A percentile compares a stretch with the other conserved stretches of the same genome.
Conservation (phyloP, 2,797 vertebrate genomes). For the Notamacropus eugenii region DNA sequence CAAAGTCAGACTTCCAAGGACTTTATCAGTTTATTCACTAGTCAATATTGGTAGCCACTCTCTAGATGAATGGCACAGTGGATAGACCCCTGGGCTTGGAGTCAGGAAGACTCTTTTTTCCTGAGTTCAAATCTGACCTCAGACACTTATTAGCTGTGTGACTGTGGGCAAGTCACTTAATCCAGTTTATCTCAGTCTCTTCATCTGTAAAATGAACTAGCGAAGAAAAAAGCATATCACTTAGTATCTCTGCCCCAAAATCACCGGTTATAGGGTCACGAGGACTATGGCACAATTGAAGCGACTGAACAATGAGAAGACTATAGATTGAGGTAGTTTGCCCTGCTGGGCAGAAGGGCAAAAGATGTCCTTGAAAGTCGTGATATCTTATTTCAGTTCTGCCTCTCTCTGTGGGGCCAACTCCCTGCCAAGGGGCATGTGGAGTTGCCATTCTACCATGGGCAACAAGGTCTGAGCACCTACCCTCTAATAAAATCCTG, state of each 20-base stretch:
- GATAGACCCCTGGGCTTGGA: too few species aligned
- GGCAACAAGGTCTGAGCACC: not conserved
- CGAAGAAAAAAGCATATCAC: too few species aligned
- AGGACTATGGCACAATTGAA: not conserved
- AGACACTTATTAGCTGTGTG: too few species aligned
- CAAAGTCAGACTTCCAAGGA: not conserved
- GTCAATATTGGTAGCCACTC: not conserved
- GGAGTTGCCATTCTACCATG: not conserved
- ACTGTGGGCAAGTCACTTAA: too few species aligned
- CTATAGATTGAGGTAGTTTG: not conserved
- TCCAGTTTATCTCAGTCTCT: too few species aligned
- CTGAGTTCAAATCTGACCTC: too few species aligned
- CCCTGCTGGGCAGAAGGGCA: not conserved
- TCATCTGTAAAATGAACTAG: too few species aligned
- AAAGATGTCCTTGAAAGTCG: not conserved
- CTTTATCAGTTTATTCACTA: not conserved
- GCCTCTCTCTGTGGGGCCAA: not conserved
- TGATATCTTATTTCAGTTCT: not conserved
- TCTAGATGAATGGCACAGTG: not conserved
- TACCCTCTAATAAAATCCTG: not conserved
- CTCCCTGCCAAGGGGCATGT: not conserved
- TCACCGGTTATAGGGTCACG: too few species aligned
- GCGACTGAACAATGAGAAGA: not conserved
- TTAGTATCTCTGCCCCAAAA: not conserved
- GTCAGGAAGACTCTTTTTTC: too few species aligned